Percentiles rank a stretch among this genome's conserved stretches.
phyloP scores from a whole-genome alignment of 1,140 invertebrate species.

The Bombus sibiricus region DNA sequence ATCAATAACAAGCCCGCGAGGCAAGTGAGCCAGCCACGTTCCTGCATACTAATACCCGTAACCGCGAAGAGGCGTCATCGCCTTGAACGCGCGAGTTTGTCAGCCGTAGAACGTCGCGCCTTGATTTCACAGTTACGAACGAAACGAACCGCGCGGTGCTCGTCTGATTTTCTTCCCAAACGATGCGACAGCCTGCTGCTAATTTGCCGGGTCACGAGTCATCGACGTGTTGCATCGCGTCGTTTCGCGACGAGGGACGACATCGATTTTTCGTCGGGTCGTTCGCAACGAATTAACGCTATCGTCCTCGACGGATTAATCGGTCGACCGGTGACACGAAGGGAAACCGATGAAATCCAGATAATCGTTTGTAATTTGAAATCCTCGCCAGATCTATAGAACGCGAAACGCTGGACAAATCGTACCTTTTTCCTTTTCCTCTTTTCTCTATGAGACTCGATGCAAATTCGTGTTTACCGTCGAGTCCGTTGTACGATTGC shows the following conservation, averaged over 20 bases:
- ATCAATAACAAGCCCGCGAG: slow-evolving; percentile 41
- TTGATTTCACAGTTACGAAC: neutral
- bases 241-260: neutral
- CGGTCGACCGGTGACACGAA: neutral
- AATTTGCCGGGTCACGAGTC: neutral
- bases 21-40: slow-evolving; percentile 15
- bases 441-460: neutral
- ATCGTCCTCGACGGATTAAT: neutral
- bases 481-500: neutral
- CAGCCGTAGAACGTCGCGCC: neutral
- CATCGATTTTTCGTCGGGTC: slow-evolving; percentile 16
- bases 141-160: neutral
- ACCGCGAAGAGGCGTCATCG: slow-evolving; percentile 8
- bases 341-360: neutral
- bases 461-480: neutral
- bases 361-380: slow-evolving; percentile 4
- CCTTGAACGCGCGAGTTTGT: neutral
- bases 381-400: neutral
- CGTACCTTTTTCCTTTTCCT: fast-evolving
- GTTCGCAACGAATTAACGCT: slow-evolving; percentile 20
- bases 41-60: slow-evolving; percentile 47
- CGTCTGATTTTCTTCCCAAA: neutral
- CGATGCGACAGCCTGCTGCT: neutral
- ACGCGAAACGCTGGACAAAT: neutral
- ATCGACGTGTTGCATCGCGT: neutral